Evolutionary conservation across 2,113 vertebrate species (phyloP).

Genomic region (Galbula dea): DNA sequence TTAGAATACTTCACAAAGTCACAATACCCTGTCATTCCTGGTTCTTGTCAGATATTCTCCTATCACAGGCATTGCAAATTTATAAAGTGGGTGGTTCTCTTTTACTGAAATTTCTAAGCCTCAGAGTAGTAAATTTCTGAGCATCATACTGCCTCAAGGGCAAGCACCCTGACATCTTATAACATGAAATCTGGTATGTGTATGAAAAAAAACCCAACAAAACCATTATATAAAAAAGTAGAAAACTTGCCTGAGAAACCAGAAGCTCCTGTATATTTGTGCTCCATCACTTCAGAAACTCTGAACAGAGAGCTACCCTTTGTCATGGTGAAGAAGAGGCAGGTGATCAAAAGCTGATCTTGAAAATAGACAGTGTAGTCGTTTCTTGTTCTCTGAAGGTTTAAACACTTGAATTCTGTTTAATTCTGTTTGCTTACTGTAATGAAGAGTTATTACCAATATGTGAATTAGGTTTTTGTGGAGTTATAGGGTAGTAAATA

Average conservation of each 20-base stretch:
- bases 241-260: background rate
- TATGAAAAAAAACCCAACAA: no score
- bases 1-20: background rate
- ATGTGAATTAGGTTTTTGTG: background rate
- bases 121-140: background rate
- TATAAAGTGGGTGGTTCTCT: background rate
- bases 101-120: background rate
- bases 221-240: background rate
- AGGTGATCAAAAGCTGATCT: background rate
- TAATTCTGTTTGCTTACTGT: background rate
- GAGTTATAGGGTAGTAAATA: background rate
- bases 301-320: background rate
- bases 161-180: rapidly evolving
- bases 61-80: background rate
- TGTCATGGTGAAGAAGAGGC: background rate
- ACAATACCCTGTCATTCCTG: background rate
- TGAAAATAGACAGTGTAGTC: background rate
- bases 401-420: background rate
- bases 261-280: no score
- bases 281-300: background rate
- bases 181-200: background rate
- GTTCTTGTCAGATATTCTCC: background rate
- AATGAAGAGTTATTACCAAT: background rate
- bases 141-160: background rate
- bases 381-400: background rate